These are phyloP conservation scores for Tachyglossus aculeatus DNA, from an alignment of 2,797 vertebrate genomes.

Conservation along the genomic window DNA sequence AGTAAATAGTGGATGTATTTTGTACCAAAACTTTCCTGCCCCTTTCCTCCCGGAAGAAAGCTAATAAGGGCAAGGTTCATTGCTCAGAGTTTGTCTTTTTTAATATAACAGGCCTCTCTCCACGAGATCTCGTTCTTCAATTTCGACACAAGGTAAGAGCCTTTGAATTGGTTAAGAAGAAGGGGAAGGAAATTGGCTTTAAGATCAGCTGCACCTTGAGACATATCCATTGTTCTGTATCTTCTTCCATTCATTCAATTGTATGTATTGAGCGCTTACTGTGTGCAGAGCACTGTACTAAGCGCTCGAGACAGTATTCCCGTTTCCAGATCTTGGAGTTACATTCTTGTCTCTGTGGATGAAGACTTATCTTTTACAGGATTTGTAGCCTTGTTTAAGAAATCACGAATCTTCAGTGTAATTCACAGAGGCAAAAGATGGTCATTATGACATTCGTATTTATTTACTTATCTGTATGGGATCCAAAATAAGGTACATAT, in stretches of 20 bases:
- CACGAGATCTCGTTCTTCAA: slow-evolving; percentile 94
- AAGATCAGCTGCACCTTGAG: not conserved
- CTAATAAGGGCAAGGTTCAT: not conserved
- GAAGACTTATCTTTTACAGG: too few species aligned
- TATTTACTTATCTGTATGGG: too few species aligned
- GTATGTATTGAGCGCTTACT: too few species aligned
- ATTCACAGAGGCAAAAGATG: too few species aligned
- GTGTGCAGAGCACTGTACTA: too few species aligned
- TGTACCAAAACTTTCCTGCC: not conserved
- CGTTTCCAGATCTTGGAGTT: too few species aligned
- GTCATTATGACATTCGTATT: too few species aligned
- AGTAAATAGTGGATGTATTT: not conserved
- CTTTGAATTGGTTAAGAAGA: not conserved
- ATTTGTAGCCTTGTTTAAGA: too few species aligned
- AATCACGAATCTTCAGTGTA: too few species aligned
- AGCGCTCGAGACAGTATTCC: not conserved
- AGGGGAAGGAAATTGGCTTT: not conserved
- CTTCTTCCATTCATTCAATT: too few species aligned
- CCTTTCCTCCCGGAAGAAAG: not conserved
- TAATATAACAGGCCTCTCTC: slow-evolving; percentile 86
- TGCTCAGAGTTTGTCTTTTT: slow-evolving; percentile 36
- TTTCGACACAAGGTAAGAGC: slow-evolving; percentile 92
- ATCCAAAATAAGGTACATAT: too few species aligned
- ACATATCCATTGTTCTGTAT: not conserved
- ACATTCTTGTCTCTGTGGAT: too few species aligned